A percentile compares a stretch with the other conserved stretches of the same genome.
Evolutionary conservation across 2,888 invertebrate genomes (phyloP).

Genomic region (Ellobium chinense): DNA sequence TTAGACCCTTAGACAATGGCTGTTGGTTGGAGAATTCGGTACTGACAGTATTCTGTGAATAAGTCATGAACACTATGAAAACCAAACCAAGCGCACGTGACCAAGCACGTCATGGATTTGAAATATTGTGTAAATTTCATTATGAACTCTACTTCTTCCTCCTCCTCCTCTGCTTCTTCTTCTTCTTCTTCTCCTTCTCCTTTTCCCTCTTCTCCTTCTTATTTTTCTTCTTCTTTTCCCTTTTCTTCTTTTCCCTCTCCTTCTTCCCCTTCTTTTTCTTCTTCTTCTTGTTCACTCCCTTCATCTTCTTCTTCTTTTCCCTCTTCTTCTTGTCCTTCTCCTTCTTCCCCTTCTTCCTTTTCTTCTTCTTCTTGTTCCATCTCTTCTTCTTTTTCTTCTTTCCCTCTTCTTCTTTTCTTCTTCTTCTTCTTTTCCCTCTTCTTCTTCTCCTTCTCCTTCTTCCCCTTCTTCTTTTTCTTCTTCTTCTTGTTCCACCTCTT

Average conservation of each 20-base stretch:
- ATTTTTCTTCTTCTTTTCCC: neutral
- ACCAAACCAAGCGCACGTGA: too few relatives aligned
- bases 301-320: neutral
- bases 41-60: too few relatives aligned
- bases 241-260: neutral
- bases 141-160: too few relatives aligned
- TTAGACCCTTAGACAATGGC: too few relatives aligned
- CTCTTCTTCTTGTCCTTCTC: neutral
- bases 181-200: neutral
- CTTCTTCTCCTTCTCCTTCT: conserved; percentile 23
- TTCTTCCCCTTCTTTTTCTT: neutral
- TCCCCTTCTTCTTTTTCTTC: conserved; percentile 18
- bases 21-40: too few relatives aligned
- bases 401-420: neutral
- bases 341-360: neutral
- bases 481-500: neutral
- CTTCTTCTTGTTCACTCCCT: neutral
- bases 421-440: conserved; percentile 15
- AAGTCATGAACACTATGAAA: too few relatives aligned
- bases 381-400: neutral
- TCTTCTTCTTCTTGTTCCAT: neutral
- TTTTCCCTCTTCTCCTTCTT: neutral
- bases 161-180: neutral
- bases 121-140: too few relatives aligned
- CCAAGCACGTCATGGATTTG: too few relatives aligned